Base-by-base conservation (phyloP, 2,888 invertebrate genomes). In the Nezara viridula region DNA sequence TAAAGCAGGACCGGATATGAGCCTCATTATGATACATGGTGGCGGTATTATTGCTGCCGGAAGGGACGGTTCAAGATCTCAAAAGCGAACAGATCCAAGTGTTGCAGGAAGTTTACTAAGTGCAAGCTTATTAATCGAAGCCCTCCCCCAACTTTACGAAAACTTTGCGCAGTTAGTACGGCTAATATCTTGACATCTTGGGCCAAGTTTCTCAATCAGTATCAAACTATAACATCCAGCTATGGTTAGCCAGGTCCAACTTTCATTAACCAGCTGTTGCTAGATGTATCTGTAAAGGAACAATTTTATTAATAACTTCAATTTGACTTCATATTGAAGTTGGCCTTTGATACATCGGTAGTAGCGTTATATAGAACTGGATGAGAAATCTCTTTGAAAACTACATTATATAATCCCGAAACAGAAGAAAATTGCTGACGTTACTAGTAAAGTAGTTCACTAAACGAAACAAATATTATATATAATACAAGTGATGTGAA, bases 121-220 rank as follows among this genome's bases (percentile, higher is more conserved):
- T 73, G 37, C 66, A 73, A 73, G 66, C 32, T 73, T 73, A 73
- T 73, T 73, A 73, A 73, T 73, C 37, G 32, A 73, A 21, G 37
- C 66, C 66, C 32, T 19, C 7, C 32, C 32, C 32, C 66, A 19
- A 37, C 66, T 19, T 37, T 0, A 32, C 66, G 66, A 66, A 66
- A 66, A 66, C 66, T 66, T 66, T 32, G 32, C 32, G 32, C 32
- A 66, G 66, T 66, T 66, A 66, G 66, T 66, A 32, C 66, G 32
- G 7, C 66, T 66, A 66, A 66, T 66, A 66, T 66, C 66, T 32
- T 37, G 32, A 37, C 66, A 66, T 66, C 66, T 73, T 73, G 19
- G 66, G 5, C 19, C 37, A 73, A 73, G 32, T 73, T 73, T 73
- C 66, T 73, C 66, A 73, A 73, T 73, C 66, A 73, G 66, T 73